phyloP scores from a whole-genome alignment of 2,797 vertebrate genomes.

The Harpagifer antarcticus region DNA sequence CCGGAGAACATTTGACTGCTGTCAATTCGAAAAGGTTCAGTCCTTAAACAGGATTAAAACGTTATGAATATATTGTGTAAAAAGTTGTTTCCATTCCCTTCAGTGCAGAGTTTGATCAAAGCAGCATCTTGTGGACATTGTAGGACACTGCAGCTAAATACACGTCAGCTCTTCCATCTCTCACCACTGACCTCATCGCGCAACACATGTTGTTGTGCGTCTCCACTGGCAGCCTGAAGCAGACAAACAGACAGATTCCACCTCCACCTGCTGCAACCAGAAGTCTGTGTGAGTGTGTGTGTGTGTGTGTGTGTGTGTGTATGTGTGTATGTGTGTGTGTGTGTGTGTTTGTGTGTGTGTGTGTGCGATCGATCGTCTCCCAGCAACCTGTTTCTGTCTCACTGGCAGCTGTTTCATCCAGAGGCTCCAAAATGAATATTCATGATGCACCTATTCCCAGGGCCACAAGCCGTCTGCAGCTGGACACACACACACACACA shows the following conservation, averaged over 20 bases:
- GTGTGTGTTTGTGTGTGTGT: conserved; percentile 86
- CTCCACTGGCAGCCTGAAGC: conserved; percentile 38
- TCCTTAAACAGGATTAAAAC: background rate
- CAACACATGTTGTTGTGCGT: conserved; percentile 40
- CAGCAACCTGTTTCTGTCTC: conserved; percentile 84
- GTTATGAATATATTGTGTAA: background rate
- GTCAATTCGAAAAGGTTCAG: background rate
- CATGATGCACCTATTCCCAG: conserved; percentile 92
- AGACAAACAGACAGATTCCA: conserved; percentile 58
- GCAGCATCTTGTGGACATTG: conserved; percentile 1
- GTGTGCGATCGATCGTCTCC: conserved; percentile 80
- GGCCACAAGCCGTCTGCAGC: conserved; percentile 87
- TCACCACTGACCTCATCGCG: conserved; percentile 1
- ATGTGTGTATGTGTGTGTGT: conserved; percentile 87
- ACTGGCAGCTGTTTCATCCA: conserved; percentile 94
- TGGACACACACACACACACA: conserved; percentile 78
- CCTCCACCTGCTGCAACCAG: conserved; percentile 58
- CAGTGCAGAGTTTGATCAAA: background rate
- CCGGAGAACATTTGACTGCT: background rate
- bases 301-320: conserved; percentile 83
- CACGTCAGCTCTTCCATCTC: background rate
- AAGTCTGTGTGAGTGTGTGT: conserved; percentile 87
- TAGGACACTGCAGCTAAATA: conserved; percentile 12
- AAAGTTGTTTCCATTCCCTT: conserved; percentile 9
- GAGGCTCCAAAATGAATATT: conserved; percentile 94